These are phyloP conservation scores for Xenotilapia caudafasciata DNA, from an alignment of 2,113 vertebrate genomes.

Conservation along the genomic window DNA sequence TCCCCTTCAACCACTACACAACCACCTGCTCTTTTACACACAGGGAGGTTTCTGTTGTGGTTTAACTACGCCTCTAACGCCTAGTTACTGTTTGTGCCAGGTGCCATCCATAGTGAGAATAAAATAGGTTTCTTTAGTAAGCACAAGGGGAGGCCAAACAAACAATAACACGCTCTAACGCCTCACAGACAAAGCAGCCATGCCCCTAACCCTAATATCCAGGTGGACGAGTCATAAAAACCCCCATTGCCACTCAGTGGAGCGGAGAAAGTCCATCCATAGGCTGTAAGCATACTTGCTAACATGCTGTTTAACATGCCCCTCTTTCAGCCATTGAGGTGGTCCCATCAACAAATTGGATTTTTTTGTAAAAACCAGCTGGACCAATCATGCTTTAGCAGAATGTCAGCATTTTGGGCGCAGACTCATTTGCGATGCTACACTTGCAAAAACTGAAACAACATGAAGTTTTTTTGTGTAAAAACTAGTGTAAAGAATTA, in stretches of 20 bases:
- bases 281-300: not conserved
- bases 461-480: not conserved
- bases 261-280: not conserved
- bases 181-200: not conserved
- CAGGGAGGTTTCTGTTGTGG: not conserved
- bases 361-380: not conserved
- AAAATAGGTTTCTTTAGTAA: not conserved
- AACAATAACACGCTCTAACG: not conserved
- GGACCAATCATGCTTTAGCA: not conserved
- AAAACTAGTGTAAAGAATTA: not conserved
- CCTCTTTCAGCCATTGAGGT: accelerated
- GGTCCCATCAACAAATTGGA: not conserved
- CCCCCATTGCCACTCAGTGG: accelerated
- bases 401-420: not conserved
- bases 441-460: not conserved
- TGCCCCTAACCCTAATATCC: not conserved
- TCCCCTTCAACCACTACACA: not conserved
- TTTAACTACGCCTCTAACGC: not conserved
- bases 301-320: not conserved
- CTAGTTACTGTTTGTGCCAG: not conserved
- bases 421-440: not conserved
- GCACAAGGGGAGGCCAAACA: accelerated
- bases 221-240: not conserved
- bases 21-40: not conserved
- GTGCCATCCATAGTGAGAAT: not conserved